Evolutionary conservation across 2,888 invertebrate genomes (phyloP), one percentile per base, ranked within the genome.

Genomic region (Plebejus melissa): DNA sequence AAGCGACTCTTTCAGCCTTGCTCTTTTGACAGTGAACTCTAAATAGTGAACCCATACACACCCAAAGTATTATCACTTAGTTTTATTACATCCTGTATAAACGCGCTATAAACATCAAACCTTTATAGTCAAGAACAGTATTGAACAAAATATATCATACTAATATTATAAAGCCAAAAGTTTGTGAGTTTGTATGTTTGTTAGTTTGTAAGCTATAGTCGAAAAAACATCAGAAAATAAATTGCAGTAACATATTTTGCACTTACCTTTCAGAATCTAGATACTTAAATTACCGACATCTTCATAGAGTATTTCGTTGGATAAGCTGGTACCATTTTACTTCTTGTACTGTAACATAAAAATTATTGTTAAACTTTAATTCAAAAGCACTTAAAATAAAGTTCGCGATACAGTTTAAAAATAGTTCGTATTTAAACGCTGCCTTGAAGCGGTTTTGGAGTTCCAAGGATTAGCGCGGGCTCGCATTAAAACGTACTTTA

Each of bases 351-450:
- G 2, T 65, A 32, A 4, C 28, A 65, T 32, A 36, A 36, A 65
- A 65, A 65, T 16, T 65, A 65, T 65, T 36, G 13, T 65, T 11
- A 36, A 65, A 65, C 32, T 65, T 65, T 36, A 36, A 65, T 65
- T 65, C 65, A 28, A 65, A 65, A 65, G 65, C 65, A 65, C 32
- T 65, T 65, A 65, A 65, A 65, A 65, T 65, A 65, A 65, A 65
- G 65, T 65, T 65, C 13, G 36, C 16, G 65, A 65, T 65, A 36
- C 65, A 65, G 32, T 65, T 65, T 65, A 32, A 32, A 65, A 65
- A 65, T 65, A 65, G 65, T 11, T 65, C 5, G 32, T 5, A 65
- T 65, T 65, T 65, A 65, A 65, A 13, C 32, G 65, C 65, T 65
- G 65, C 65, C 65, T 65, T 32, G 65, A 36, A 65, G 65, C 65